phyloP scores from a whole-genome alignment of 2,797 vertebrate species.

The Momotus momota region DNA sequence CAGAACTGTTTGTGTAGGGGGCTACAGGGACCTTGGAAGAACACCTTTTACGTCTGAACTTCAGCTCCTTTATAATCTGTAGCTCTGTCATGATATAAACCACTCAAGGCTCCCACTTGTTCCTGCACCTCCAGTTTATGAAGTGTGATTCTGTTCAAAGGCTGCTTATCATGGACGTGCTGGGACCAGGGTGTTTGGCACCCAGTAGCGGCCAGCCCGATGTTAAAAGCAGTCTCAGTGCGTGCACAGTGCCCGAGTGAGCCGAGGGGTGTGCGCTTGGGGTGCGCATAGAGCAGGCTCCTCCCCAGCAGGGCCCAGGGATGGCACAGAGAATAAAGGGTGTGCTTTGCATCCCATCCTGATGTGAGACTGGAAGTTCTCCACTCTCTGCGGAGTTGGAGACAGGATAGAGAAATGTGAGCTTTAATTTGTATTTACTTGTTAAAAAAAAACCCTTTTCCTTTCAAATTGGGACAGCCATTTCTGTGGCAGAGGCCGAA shows the following conservation, averaged over 20 bases:
- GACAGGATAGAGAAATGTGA: background rate
- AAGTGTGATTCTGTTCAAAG: background rate
- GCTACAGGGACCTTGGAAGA: background rate
- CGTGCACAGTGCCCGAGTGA: rapidly evolving
- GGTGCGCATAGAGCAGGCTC: background rate
- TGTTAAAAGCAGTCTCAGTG: background rate
- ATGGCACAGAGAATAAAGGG: background rate
- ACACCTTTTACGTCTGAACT: background rate
- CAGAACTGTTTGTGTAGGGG: background rate
- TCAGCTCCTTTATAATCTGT: background rate
- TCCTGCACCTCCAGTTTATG: background rate
- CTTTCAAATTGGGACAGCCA: slow-evolving; percentile 2
- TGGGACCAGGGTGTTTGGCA: background rate
- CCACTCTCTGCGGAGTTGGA: background rate
- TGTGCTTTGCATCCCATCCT: background rate
- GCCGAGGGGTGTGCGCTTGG: rapidly evolving
- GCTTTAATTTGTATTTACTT: background rate
- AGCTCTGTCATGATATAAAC: background rate
- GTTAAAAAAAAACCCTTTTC: background rate
- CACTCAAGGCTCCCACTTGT: background rate
- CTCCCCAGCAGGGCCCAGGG: background rate
- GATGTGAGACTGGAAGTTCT: background rate
- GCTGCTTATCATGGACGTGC: rapidly evolving
- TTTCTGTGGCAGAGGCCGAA: background rate
- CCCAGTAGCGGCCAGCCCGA: rapidly evolving